Evolutionary conservation across 2,797 vertebrate species (phyloP), one percentile per base, ranked within the genome.

Genomic region (Allobates femoralis): DNA sequence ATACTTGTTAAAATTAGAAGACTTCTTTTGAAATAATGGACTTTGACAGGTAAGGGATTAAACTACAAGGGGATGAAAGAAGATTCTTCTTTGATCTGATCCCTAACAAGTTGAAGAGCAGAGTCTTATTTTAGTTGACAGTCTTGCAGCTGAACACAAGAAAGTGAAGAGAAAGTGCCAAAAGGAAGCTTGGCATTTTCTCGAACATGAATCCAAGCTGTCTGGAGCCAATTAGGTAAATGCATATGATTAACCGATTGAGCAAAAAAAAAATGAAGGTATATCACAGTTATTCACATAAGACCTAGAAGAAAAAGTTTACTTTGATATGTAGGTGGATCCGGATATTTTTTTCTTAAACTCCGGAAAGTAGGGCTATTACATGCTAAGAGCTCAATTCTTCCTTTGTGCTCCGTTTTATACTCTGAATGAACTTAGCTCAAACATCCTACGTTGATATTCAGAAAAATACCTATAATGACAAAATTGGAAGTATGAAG

Each of bases 121-220:
- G 84, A 91, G 84, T 79, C 41, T 75, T n/a, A 90, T 90, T 91
- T 90, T 80, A 90, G 83, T 89, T 88, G 89, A 89, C 88, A 90
- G 78, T 58, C 88, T 92, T 92, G 89, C 88, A 91, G 91, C 87
- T 84, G 86, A 91, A 90, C 81, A 89, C 83, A 53, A 90, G 89
- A 91, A 84, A 86, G 81, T 58, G 88, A 85, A 91, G 79, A 89
- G 90, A 89, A 69, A 87, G 60, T 81, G 88, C 89, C 86, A 83
- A 81, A 90, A 91, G 90, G 90, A 91, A 90, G 87, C 21, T n/a
- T 88, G 86, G 87, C 88, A 88, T 86, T 51, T 88, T 87, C 34
- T 87, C 86, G 64, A 23, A 88, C 74, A 89, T 79, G 79, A 89
- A 91, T 56, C 88, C 86, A 77, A 89, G 58, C 41, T 85, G 88